Evolutionary conservation across 2,797 vertebrate species (phyloP), one percentile per base, ranked within the genome.

Genomic region (Podargus strigoides): DNA sequence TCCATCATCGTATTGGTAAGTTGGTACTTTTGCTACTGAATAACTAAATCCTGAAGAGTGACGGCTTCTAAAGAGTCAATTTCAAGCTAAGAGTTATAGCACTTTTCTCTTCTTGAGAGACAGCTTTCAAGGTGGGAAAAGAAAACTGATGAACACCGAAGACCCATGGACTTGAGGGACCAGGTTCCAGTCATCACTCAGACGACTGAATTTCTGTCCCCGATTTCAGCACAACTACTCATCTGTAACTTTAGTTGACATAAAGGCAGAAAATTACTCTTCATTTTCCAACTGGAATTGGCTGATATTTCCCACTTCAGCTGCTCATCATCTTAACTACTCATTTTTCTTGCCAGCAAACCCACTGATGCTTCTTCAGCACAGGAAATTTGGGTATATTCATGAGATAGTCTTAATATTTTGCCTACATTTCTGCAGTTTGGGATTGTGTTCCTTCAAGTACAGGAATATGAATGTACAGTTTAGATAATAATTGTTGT

Each of bases 401-500:
- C 16, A 32, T 88, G 28, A 79, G 22, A 9, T 62, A 67, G 20
- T 83, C 24, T 64, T 82, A 66, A 32, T 73, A 39, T 39, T 68
- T 85, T 1, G 2, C 73, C 47, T 68, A 0, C 58, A 79, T 69
- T 80, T 91, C 37, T 94, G n/a, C 37, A 58, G 18, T 72, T 67
- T 67, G 14, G 12, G 27, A 46, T 63, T 66, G 32, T 86, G 7
- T 75, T 84, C 8, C n/a, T 91, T 81, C 12, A 77, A 52, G 42
- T 60, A 15, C 22, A 41, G n/a, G 24, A 56, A 13, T 70, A 27
- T 77, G 23, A 91, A 60, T 58, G 26, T 62, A 34, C 26, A 42
- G 22, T 81, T 94, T 64, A 50, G 50, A 9, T 91, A 84, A 81
- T 36, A 62, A 58, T 56, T 75, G 56, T 49, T 74, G 53, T 59